Evolutionary conservation across 2,888 invertebrate species (phyloP).

Genomic region (Bombylius discolor): DNA sequence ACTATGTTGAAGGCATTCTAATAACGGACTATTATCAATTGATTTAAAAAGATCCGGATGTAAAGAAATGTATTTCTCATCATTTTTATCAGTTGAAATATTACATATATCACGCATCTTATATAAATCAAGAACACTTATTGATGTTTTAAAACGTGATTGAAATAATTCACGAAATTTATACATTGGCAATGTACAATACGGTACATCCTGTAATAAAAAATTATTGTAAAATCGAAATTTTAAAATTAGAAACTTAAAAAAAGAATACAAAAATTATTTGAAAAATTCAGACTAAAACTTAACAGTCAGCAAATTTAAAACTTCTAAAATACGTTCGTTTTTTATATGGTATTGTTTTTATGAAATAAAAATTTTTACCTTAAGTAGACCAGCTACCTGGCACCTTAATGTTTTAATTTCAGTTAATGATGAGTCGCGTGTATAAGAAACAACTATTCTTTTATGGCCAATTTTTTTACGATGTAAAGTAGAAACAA

Average conservation of each 20-base stretch:
- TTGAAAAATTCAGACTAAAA: too few relatives aligned
- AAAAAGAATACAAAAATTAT: too few relatives aligned
- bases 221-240: too few relatives aligned
- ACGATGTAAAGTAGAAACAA: conserved; percentile 67
- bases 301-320: too few relatives aligned
- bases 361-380: conserved; percentile 15
- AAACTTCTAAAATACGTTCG: too few relatives aligned
- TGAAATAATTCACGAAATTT: conserved; percentile 72
- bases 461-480: conserved; percentile 68
- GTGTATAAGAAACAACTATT: conserved; percentile 59
- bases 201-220: conserved; percentile 52
- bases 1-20: conserved; percentile 38
- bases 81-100: conserved; percentile 55
- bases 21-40: conserved; percentile 36
- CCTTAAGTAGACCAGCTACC: conserved; percentile 53
- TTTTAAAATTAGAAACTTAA: too few relatives aligned
- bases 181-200: conserved; percentile 60
- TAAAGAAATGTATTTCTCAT: conserved; percentile 59
- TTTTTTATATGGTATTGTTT: too few relatives aligned
- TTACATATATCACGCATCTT: conserved; percentile 63
- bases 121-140: conserved; percentile 53
- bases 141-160: conserved; percentile 60
- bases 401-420: conserved; percentile 51
- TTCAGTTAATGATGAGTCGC: conserved; percentile 45
- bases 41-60: conserved; percentile 48